Evolutionary conservation across 1,140 invertebrate genomes (phyloP).

Genomic region (honey bee (Apis mellifera)): DNA sequence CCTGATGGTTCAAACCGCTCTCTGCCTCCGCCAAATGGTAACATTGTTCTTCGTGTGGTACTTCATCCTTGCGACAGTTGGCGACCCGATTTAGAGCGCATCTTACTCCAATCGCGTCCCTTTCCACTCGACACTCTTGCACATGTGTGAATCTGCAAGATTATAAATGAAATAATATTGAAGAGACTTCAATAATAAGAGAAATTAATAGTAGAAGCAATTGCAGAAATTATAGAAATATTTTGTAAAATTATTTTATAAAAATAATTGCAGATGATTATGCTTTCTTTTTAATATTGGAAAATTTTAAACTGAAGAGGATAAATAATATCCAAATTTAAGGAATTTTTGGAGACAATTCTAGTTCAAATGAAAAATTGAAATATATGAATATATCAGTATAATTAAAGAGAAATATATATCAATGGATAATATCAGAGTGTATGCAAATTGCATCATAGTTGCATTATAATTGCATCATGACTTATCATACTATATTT

Average conservation of each 20-base stretch:
- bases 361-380: not conserved
- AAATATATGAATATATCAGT: too few species aligned
- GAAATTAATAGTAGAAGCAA: too few species aligned
- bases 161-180: slow-evolving; percentile 2
- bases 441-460: too few species aligned
- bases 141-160: slow-evolving; percentile 70
- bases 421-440: too few species aligned
- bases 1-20: slow-evolving; percentile 78
- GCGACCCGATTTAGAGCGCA: slow-evolving; percentile 79
- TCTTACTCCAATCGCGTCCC: slow-evolving; percentile 79
- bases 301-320: too few species aligned
- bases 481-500: too few species aligned
- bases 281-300: too few species aligned
- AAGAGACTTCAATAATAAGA: not conserved
- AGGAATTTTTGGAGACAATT: not conserved
- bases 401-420: too few species aligned
- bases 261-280: too few species aligned
- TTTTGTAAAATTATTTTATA: not conserved
- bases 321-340: not conserved
- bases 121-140: slow-evolving; percentile 71
- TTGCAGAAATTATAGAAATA: not conserved
- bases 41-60: slow-evolving; percentile 79
- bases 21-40: slow-evolving; percentile 77
- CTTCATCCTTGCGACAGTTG: slow-evolving; percentile 79
- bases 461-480: not conserved